Percentiles rank a stretch among this genome's conserved stretches.
These are phyloP conservation scores for Andrena bucephala DNA, from an alignment of 2,888 invertebrate genomes.

Conservation along the genomic window DNA sequence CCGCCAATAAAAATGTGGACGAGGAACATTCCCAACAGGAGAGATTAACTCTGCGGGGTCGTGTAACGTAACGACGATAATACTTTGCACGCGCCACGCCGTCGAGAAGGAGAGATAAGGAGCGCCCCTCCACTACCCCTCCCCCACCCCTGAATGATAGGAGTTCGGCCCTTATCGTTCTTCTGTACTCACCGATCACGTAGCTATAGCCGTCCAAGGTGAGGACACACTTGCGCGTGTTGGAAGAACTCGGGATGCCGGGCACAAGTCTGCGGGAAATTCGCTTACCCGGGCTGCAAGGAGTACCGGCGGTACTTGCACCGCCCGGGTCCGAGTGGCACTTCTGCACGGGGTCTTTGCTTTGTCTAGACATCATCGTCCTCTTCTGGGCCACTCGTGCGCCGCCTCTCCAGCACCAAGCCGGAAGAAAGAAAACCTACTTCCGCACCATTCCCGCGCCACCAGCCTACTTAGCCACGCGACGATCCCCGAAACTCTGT, in stretches of 20 bases:
- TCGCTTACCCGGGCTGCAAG: constrained; percentile 77
- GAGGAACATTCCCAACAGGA: neutral
- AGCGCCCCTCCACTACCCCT: neutral
- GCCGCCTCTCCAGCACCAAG: constrained; percentile 41
- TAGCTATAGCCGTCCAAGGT: constrained; percentile 95
- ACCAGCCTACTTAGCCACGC: constrained; percentile 41
- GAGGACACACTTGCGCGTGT: constrained; percentile 92
- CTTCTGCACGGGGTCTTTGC: constrained; percentile 89
- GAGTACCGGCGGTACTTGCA: constrained; percentile 68
- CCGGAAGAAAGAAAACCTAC: constrained; percentile 51
- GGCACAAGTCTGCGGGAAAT: constrained; percentile 77
- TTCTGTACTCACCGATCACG: constrained; percentile 89
- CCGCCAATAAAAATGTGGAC: constrained; percentile 4
- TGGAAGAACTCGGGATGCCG: constrained; percentile 83
- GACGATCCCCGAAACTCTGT: constrained; percentile 18
- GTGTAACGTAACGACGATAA: constrained; percentile 41
- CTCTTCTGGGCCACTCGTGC: constrained; percentile 42
- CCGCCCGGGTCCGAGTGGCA: constrained; percentile 89
- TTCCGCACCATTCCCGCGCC: constrained; percentile 50
- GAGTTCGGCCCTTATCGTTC: constrained; percentile 46
- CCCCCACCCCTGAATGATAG: constrained; percentile 19
- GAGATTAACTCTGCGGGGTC: constrained; percentile 6
- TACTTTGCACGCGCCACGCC: constrained; percentile 33
- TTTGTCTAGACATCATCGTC: constrained; percentile 80
- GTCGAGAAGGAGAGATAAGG: constrained; percentile 47